Evolutionary conservation across 2,113 vertebrate genomes (phyloP).

Genomic region (Ondatra zibethicus): DNA sequence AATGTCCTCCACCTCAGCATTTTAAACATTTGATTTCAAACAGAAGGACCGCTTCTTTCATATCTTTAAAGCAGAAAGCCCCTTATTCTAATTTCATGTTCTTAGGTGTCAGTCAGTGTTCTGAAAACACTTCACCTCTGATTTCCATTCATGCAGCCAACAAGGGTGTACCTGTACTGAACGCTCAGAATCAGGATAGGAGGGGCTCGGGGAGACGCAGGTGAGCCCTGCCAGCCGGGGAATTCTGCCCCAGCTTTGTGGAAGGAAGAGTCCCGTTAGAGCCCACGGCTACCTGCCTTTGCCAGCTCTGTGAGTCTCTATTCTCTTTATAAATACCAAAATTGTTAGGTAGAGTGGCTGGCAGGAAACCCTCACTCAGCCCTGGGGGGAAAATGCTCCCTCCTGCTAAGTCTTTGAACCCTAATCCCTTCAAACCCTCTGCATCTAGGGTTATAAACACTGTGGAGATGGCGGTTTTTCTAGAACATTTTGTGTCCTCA

Average conservation of each 20-base stretch:
- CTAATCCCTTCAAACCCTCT: conserved; percentile 69
- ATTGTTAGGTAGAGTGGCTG: conserved; percentile 70
- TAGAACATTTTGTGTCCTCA: conserved; percentile 54
- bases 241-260: conserved; percentile 69
- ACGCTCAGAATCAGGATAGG: conserved; percentile 52
- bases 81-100: conserved; percentile 68
- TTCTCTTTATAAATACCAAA: conserved; percentile 69
- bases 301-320: conserved; percentile 59
- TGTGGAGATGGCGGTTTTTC: conserved; percentile 37
- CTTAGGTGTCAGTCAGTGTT: conserved; percentile 46
- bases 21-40: conserved; percentile 69
- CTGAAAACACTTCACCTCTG: conserved; percentile 51
- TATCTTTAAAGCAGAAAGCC: conserved; percentile 72
- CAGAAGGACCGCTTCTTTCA: conserved; percentile 47
- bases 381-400: conserved; percentile 66
- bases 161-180: conserved; percentile 15
- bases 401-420: conserved; percentile 73
- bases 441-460: conserved; percentile 11
- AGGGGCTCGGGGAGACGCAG: conserved; percentile 54
- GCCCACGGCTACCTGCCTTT: conserved; percentile 71
- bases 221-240: conserved; percentile 16
- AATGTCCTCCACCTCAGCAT: neutral
- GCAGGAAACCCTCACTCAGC: conserved; percentile 70
- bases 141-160: conserved; percentile 58
- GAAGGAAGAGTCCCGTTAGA: conserved; percentile 47